phyloP scores from a whole-genome alignment of 1,140 invertebrate species.

The Semibalanus balanoides region DNA sequence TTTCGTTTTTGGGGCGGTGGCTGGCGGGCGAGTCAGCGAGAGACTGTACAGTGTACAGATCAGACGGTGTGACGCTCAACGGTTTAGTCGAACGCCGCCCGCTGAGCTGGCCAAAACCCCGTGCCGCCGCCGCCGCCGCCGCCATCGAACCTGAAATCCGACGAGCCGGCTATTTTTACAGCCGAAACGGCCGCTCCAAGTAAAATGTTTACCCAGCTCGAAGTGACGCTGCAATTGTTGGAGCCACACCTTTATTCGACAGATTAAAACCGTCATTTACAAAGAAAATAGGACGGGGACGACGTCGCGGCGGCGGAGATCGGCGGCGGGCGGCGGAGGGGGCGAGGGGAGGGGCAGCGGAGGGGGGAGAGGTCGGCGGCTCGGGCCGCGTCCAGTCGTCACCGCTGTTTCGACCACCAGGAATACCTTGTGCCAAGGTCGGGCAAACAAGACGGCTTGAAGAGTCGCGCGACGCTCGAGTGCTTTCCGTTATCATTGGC shows the following conservation, averaged over 20 bases:
- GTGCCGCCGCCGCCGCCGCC: too few relatives aligned
- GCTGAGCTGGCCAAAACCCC: background rate
- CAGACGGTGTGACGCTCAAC: too few relatives aligned
- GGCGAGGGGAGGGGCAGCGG: too few relatives aligned
- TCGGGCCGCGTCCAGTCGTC: background rate
- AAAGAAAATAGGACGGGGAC: background rate
- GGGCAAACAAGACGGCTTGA: background rate
- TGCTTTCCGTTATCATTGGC: background rate
- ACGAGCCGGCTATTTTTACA: background rate
- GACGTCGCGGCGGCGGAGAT: too few relatives aligned
- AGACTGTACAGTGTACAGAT: too few relatives aligned
- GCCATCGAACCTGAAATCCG: background rate
- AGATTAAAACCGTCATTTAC: background rate
- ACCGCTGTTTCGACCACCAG: too few relatives aligned
- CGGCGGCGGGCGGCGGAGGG: too few relatives aligned
- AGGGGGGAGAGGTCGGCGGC: too few relatives aligned
- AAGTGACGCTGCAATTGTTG: background rate
- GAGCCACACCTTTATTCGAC: background rate
- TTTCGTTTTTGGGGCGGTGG: too few relatives aligned
- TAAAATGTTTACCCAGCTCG: background rate
- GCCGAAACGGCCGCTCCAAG: background rate
- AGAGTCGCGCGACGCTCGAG: background rate
- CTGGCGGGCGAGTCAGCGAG: too few relatives aligned
- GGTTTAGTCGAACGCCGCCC: too few relatives aligned
- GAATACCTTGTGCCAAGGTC: background rate